A percentile compares a stretch with the other conserved stretches of the same genome.
Evolutionary conservation across 1,140 invertebrate genomes (phyloP).

Genomic region (Muscidifurax raptorellus): DNA sequence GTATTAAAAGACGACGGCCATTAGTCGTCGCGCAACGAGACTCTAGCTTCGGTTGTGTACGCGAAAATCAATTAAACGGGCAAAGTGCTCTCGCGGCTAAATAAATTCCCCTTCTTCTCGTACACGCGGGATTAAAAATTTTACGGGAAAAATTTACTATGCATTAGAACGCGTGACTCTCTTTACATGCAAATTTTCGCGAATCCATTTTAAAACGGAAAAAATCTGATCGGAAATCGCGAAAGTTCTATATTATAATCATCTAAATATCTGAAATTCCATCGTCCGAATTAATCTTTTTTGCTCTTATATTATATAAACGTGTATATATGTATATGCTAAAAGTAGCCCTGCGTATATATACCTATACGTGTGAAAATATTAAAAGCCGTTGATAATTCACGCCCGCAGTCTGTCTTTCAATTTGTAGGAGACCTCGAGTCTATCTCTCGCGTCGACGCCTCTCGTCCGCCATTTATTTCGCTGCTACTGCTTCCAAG

Average conservation of each 20-base stretch:
- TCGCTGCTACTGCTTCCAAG: neutral
- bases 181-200: neutral
- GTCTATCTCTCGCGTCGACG: neutral
- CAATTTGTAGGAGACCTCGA: neutral
- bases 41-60: neutral
- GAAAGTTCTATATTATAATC: no score
- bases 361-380: neutral
- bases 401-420: neutral
- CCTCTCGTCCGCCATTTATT: constrained; percentile 25
- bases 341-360: no score
- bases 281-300: neutral
- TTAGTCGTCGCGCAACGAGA: neutral
- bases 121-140: neutral
- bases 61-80: neutral
- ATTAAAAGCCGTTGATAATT: neutral
- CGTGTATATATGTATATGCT: no score
- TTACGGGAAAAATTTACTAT: neutral
- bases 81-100: neutral
- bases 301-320: no score
- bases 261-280: no score
- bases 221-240: no score
- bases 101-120: neutral
- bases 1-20: neutral
- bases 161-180: neutral
- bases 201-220: no score